A percentile compares a stretch with the other conserved stretches of the same genome.
These are phyloP conservation scores for Coelopa frigida DNA, from an alignment of 1,140 invertebrate species.

Conservation along the genomic window DNA sequence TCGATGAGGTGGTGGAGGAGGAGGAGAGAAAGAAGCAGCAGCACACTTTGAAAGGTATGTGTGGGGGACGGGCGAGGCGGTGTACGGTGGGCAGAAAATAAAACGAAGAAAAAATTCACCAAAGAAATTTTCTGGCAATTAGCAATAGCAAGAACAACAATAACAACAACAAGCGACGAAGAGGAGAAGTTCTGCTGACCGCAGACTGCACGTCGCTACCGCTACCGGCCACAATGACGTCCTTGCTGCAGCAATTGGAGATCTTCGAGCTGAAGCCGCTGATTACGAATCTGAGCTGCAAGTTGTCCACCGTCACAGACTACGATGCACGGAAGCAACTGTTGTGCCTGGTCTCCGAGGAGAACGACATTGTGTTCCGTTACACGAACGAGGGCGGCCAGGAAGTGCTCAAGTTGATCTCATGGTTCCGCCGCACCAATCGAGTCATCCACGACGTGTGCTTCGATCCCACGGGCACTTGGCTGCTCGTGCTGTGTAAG, in stretches of 20 bases:
- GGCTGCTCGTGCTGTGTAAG: constrained; percentile 58
- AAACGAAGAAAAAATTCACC: no score
- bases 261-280: constrained; percentile 39
- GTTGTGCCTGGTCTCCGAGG: constrained; percentile 37
- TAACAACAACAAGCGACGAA: no score
- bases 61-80: no score
- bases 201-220: no score
- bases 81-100: no score
- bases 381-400: constrained; percentile 38
- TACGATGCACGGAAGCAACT: constrained; percentile 34
- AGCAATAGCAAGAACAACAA: no score
- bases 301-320: constrained; percentile 34
- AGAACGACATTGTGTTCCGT: constrained; percentile 42
- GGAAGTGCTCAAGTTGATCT: constrained; percentile 56
- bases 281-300: constrained; percentile 40
- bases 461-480: constrained; percentile 62
- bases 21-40: no score
- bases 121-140: no score
- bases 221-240: constrained; percentile 12
- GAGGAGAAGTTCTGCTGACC: no score
- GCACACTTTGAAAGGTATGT: no score
- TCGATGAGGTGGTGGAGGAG: no score
- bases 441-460: constrained; percentile 58
- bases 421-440: constrained; percentile 56
- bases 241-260: constrained; percentile 12